Conservation (phyloP, 2,797 vertebrate genomes). For the Lacerta agilis region DNA sequence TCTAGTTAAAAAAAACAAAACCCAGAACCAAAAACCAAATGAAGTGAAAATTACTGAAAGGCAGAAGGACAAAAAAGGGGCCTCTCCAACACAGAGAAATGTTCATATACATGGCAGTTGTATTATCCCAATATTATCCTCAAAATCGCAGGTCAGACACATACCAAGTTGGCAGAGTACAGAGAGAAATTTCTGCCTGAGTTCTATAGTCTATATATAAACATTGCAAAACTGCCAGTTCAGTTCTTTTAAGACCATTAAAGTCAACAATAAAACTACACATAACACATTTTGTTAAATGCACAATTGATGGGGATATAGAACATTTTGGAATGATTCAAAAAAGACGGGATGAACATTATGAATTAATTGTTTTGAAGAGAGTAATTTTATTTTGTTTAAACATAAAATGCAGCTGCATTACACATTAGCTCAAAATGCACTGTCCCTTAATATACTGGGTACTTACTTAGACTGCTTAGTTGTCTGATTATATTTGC, state of each 20-base stretch:
- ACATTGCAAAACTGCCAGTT: background rate
- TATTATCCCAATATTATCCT: background rate
- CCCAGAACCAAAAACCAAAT: no score
- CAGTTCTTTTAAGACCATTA: background rate
- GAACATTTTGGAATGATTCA: background rate
- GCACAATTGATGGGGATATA: background rate
- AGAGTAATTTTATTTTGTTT: background rate
- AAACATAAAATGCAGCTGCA: constrained; percentile 21
- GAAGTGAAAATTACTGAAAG: background rate
- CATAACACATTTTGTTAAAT: background rate
- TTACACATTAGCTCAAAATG: constrained; percentile 36
- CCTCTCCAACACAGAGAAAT: background rate
- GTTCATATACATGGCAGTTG: background rate
- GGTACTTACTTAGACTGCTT: constrained; percentile 96
- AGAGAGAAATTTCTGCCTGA: background rate
- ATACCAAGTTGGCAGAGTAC: background rate
- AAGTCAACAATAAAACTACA: background rate
- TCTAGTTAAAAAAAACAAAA: background rate
- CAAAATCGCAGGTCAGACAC: background rate
- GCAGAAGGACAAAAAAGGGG: background rate
- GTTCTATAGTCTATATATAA: background rate
- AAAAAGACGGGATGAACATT: background rate
- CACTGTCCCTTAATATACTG: constrained; percentile 33
- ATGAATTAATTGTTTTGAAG: constrained; percentile 7
- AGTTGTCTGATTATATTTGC: constrained; percentile 98